A percentile compares a stretch with the other conserved stretches of the same genome.
Evolutionary conservation across 92 coral and sea anemone species (phyloP).

Genomic region (Parazoanthus darwini): DNA sequence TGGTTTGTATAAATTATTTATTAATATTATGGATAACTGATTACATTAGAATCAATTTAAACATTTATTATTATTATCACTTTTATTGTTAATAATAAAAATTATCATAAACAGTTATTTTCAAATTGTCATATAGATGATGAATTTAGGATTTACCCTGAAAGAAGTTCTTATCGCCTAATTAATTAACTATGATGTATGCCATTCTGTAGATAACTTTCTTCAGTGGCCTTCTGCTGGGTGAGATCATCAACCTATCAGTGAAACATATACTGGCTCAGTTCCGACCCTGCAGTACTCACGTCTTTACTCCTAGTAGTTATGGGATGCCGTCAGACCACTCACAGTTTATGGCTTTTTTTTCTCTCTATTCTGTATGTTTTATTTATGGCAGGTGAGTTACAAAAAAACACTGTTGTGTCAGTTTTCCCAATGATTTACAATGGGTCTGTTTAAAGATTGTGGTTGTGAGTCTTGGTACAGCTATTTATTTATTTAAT

Average conservation of each 20-base stretch:
- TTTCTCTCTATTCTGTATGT: conserved; percentile 87
- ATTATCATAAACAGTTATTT: no score
- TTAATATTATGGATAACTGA: no score
- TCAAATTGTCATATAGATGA: no score
- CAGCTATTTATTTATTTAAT: no score
- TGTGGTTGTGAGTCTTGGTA: neutral
- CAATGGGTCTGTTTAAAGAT: neutral
- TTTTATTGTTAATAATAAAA: no score
- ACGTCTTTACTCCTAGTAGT: conserved; percentile 64
- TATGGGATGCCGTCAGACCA: conserved; percentile 99
- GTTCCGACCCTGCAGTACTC: conserved; percentile 90
- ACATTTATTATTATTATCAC: no score
- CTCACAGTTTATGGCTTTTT: conserved; percentile 94
- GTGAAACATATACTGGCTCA: conserved; percentile 78
- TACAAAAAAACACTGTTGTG: neutral
- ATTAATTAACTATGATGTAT: neutral
- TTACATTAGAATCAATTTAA: no score
- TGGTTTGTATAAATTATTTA: no score
- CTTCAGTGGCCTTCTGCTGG: conserved; percentile 78
- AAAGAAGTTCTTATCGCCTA: no score
- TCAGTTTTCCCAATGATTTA: neutral
- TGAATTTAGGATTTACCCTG: no score
- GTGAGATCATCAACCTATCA: conserved; percentile 76
- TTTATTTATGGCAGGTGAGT: conserved; percentile 95
- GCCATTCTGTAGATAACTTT: conserved; percentile 76